Evolutionary conservation across 2,113 vertebrate species (phyloP), one percentile per base, ranked within the genome.

Genomic region (Uria aalge): DNA sequence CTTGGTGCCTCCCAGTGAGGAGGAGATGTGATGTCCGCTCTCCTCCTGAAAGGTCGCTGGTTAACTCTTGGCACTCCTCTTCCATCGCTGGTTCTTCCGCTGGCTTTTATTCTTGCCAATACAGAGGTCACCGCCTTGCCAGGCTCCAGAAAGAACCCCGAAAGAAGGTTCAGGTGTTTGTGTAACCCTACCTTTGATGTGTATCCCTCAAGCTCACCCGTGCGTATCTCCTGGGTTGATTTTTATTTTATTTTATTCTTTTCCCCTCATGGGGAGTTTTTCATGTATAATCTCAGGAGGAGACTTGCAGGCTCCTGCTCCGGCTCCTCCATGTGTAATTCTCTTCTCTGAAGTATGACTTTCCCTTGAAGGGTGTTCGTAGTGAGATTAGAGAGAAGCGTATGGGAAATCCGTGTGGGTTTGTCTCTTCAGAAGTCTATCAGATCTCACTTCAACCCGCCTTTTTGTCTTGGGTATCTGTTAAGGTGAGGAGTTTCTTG

Each of bases 21-120:
- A 62, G 66, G 57, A 71, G 78, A 50, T 60, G 41, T 6, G 47
- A 15, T 45, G 59, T 43, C 41, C 60, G 13, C 43, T 73, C 11
- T 73, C 71, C 64, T 66, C 62, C 83, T 50, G 16, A 6, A 75
- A 75, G 41, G 38, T 68, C 45, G 6, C 62, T 13, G 16, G 7
- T 73, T 79, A 36, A 63, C 91, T 62, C 63, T 26, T 9, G 27
- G 15, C 32, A 7, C 16, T 78, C 77, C 55, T 47, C 24, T 56
- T 62, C 8, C 7, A 2, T 32, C 3, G 2, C 23, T 6, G 0
- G 40, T 40, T 87, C 2, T 0, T 47, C 41, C 19, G 22, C 30
- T 67, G n/a, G 15, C 40, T 91, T 82, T 55, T 75, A 5, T 41
- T 92, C 50, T 45, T 73, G 63, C 32, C 1, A 0, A 19, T 50